Percentiles rank a stretch among this genome's conserved stretches.
Conservation (phyloP, 2,797 vertebrate species). For the Cossypha caffra region DNA sequence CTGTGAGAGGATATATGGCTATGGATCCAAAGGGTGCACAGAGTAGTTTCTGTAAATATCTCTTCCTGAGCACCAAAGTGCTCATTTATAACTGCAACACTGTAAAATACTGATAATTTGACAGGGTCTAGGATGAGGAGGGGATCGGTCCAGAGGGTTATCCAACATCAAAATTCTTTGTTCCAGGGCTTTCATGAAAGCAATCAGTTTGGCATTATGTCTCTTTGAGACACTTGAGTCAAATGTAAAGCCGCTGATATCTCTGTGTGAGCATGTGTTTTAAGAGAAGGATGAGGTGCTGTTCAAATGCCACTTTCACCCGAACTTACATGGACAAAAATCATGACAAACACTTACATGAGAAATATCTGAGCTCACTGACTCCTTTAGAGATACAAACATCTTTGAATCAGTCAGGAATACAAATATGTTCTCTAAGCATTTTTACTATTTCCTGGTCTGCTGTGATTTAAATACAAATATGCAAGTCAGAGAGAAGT, state of each 20-base stretch:
- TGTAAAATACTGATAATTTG: neutral
- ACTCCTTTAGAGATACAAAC: neutral
- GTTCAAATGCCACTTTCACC: neutral
- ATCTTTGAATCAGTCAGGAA: neutral
- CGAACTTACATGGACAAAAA: neutral
- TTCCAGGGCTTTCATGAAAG: neutral
- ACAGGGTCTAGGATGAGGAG: neutral
- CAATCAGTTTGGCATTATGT: neutral
- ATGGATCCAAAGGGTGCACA: neutral
- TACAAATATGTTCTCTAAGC: neutral
- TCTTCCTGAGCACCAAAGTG: neutral
- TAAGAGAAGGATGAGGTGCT: neutral
- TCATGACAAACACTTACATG: neutral
- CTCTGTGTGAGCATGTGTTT: neutral
- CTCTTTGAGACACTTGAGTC: neutral
- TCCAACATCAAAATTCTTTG: neutral
- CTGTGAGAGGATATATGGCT: accelerated
- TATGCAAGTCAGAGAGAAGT: neutral
- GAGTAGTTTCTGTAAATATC: neutral
- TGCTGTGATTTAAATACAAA: neutral
- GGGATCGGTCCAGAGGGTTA: neutral
- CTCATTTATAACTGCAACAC: neutral
- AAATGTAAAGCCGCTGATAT: neutral
- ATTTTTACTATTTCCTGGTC: neutral
- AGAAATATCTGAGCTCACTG: neutral